Evolutionary conservation across 2,888 invertebrate species (phyloP).

Genomic region (Dorcus hopei): DNA sequence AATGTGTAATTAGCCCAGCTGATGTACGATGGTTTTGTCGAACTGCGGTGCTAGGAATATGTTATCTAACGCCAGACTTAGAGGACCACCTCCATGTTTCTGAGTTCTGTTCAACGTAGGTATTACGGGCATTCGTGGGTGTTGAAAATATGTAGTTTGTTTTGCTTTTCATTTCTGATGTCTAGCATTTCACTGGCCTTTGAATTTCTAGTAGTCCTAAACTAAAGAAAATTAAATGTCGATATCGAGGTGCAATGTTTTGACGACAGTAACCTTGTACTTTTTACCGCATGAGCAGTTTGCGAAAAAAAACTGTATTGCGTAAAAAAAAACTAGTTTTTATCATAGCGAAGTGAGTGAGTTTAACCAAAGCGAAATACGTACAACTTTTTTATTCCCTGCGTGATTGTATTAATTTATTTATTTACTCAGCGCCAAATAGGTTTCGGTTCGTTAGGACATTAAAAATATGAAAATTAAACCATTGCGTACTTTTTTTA

Average conservation of each 20-base stretch:
- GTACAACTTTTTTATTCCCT: no score
- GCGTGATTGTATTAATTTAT: no score
- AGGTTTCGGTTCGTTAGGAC: no score
- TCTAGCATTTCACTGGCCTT: constrained; percentile 17
- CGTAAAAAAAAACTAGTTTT: background rate
- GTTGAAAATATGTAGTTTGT: constrained; percentile 25
- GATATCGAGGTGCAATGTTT: no score
- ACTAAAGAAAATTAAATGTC: no score
- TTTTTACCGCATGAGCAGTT: background rate
- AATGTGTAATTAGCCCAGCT: background rate
- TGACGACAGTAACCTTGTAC: background rate
- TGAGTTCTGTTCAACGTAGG: constrained; percentile 44
- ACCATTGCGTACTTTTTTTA: background rate
- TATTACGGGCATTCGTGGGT: constrained; percentile 37
- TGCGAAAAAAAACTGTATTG: background rate
- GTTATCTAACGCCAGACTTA: constrained; percentile 39
- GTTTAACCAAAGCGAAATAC: no score
- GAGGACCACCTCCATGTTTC: constrained; percentile 44
- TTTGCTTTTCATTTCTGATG: constrained; percentile 23
- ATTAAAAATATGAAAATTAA: no score
- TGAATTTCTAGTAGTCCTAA: no score
- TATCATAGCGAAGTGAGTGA: no score
- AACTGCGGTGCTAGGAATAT: constrained; percentile 29
- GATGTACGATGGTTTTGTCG: constrained; percentile 34
- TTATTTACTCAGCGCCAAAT: no score